These are phyloP conservation scores for Oasisia sp. DNA, from an alignment of 2,888 invertebrate species.

Conservation along the genomic window DNA sequence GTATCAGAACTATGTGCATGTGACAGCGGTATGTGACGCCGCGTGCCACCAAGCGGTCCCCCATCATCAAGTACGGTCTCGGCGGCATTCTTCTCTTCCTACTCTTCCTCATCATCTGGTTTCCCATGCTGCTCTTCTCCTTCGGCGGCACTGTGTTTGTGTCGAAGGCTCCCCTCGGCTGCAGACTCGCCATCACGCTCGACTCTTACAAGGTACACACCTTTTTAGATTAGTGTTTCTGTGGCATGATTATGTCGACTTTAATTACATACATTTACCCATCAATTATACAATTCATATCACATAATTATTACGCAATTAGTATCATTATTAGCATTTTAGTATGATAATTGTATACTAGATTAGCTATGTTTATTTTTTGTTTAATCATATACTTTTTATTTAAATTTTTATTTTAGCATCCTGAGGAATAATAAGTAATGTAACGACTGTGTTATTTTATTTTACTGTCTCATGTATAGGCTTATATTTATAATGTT, in stretches of 20 bases:
- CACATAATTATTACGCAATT: no score
- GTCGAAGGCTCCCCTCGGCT: slow-evolving; percentile 86
- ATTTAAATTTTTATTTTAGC: no score
- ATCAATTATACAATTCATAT: no score
- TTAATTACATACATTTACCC: no score
- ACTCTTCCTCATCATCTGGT: slow-evolving; percentile 90
- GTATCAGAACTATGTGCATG: background rate
- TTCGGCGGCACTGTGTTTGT: slow-evolving; percentile 70
- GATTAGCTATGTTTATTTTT: no score
- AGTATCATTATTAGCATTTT: no score
- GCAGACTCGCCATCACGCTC: slow-evolving; percentile 84
- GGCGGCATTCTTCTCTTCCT: slow-evolving; percentile 86
- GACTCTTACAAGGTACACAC: slow-evolving; percentile 80
- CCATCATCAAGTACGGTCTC: slow-evolving; percentile 85
- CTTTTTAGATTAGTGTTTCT: background rate
- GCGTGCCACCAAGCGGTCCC: slow-evolving; percentile 84
- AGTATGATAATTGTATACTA: no score
- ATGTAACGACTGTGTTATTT: no score
- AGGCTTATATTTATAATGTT: no score
- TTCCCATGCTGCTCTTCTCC: slow-evolving; percentile 95
- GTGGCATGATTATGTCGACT: background rate
- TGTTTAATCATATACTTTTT: no score
- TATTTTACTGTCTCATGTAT: no score
- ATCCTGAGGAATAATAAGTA: no score
- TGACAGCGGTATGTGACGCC: slow-evolving; percentile 85